These are phyloP conservation scores for Philypnodon macrostomus DNA, from an alignment of 2,797 vertebrate species.

Conservation along the genomic window DNA sequence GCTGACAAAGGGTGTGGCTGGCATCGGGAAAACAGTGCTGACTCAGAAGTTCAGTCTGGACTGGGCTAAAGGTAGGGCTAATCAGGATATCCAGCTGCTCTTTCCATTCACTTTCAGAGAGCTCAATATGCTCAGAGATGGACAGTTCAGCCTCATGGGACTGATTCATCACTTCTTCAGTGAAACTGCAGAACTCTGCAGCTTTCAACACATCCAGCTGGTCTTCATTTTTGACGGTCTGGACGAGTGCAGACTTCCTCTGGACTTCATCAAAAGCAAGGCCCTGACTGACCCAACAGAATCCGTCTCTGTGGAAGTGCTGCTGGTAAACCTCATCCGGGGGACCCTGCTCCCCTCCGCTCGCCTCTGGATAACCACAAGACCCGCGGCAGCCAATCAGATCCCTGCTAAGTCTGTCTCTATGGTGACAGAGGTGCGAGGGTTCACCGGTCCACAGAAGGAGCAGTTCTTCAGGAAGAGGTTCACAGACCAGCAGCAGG, in stretches of 20 bases:
- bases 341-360: constrained; percentile 39
- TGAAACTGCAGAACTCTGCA: constrained; percentile 26
- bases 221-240: constrained; percentile 27
- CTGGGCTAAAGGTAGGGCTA: constrained; percentile 40
- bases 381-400: constrained; percentile 30
- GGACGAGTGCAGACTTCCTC: constrained; percentile 10
- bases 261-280: background rate
- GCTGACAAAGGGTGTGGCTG: constrained; percentile 37
- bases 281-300: background rate
- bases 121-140: constrained; percentile 24
- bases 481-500: constrained; percentile 7
- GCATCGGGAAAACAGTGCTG: constrained; percentile 34
- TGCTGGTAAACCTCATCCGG: constrained; percentile 14
- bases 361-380: constrained; percentile 26
- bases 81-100: constrained; percentile 19
- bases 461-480: constrained; percentile 10
- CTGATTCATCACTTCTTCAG: constrained; percentile 29
- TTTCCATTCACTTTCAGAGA: constrained; percentile 45
- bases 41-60: constrained; percentile 42
- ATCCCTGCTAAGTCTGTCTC: constrained; percentile 32
- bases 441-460: constrained; percentile 26
- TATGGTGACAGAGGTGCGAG: constrained; percentile 36
- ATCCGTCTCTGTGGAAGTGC: background rate
- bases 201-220: constrained; percentile 29
- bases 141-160: constrained; percentile 31